Evolutionary conservation across 2,888 invertebrate genomes (phyloP).

Genomic region (Geophilus truncorum): DNA sequence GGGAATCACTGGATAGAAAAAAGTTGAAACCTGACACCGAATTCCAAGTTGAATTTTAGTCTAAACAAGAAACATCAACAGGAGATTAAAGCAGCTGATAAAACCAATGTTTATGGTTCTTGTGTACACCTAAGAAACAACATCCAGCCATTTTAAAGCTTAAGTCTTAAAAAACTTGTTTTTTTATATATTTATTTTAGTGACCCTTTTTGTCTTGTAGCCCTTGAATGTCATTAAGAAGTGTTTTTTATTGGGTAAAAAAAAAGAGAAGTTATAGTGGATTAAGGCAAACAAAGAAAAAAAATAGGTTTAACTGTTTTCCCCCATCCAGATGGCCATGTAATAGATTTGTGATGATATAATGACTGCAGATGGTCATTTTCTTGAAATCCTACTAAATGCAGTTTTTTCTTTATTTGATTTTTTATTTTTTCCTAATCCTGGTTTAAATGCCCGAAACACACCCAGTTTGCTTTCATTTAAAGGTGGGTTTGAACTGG

Average conservation of each 20-base stretch:
- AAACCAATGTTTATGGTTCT: conserved; percentile 1
- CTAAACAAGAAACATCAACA: conserved; percentile 6
- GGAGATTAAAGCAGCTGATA: neutral
- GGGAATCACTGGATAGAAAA: neutral
- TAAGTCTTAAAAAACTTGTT: neutral
- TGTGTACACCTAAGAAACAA: neutral
- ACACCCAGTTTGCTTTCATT: too few relatives aligned
- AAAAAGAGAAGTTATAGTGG: too few relatives aligned
- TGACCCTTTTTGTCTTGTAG: neutral
- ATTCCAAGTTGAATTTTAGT: neutral
- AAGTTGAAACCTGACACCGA: neutral
- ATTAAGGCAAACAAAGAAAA: neutral
- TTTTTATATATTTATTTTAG: neutral
- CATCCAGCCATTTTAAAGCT: neutral
- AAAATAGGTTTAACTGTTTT: neutral
- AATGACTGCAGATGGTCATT: neutral
- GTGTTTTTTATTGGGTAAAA: too few relatives aligned
- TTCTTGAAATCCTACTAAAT: neutral
- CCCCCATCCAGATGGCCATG: neutral
- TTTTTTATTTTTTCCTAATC: neutral
- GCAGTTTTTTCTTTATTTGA: neutral
- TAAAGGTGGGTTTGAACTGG: too few relatives aligned
- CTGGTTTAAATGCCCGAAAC: too few relatives aligned
- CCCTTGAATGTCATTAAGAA: neutral
- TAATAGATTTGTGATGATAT: neutral